Evolutionary conservation across 2,888 invertebrate species (phyloP), one percentile per base, ranked within the genome.

Genomic region (Harmothoe impar): DNA sequence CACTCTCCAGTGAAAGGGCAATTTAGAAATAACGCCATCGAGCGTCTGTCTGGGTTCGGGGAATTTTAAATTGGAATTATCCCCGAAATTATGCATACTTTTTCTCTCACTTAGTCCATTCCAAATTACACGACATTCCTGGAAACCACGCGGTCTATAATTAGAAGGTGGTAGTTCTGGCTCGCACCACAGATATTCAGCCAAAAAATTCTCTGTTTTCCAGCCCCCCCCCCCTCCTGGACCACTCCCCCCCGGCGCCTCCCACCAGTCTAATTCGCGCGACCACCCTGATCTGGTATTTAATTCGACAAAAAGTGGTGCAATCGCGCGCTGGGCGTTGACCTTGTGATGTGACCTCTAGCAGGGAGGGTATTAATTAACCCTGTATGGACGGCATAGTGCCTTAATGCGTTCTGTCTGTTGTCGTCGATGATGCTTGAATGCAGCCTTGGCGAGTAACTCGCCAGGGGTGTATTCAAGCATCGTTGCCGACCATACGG

Each of bases 341-440:
- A 62, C 62, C 62, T 62, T n/a, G 62, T 7, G 62, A n/a, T 20
- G 23, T 62, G 62, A 62, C 62, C 62, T 62, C 62, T 62, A n/a
- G 62, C 1, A n/a, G 62, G n/a, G 62, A n/a, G n/a, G 23, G 23
- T 62, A 62, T n/a, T 62, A 62, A 62, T 62, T n/a, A 43, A 43
- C 3, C 43, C 43, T 43, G 3, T 43, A 43, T 7, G 43, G 43
- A 10, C 43, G 5, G 43, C 43, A n/a, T 43, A 10, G 10, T 43
- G 43, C 43, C 3, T 3, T 3, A 43, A 10, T 43, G 43, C 43
- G 10, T 43, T 10, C 3, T 43, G 43, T 10, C 43, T 10, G 10
- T n/a, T 43, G 43, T 3, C 10, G 10, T 3, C 5, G 5, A 43
- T 43, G 43, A 43, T 43, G 43, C 43, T 7, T 10, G 5, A 43